These are phyloP conservation scores for Chrysodeixis includens DNA, from an alignment of 2,888 invertebrate species.

Conservation along the genomic window DNA sequence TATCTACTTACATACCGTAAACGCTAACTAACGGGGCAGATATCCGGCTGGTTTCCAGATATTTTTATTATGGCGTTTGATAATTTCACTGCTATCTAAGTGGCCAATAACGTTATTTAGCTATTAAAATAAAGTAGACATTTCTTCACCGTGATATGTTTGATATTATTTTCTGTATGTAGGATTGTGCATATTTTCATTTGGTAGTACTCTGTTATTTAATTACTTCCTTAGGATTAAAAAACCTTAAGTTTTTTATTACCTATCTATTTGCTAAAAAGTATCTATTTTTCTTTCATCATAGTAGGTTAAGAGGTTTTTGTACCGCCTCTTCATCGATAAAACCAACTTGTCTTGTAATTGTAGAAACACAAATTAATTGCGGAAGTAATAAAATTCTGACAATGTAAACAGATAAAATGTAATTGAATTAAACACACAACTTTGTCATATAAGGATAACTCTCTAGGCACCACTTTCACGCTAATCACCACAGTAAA, in stretches of 20 bases:
- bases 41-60: slow-evolving; percentile 3
- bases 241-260: too few relatives aligned
- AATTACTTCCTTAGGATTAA: too few relatives aligned
- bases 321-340: too few relatives aligned
- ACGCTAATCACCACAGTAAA: slow-evolving; percentile 23
- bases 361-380: too few relatives aligned
- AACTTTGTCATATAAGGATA: not conserved
- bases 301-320: too few relatives aligned
- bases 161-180: not conserved
- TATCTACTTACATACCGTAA: slow-evolving; percentile 1
- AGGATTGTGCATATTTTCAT: not conserved
- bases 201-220: too few relatives aligned
- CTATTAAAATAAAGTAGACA: not conserved
- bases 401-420: not conserved
- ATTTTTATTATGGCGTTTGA: slow-evolving; percentile 11
- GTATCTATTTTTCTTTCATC: too few relatives aligned
- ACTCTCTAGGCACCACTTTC: slow-evolving; percentile 33
- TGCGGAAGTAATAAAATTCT: not conserved
- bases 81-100: slow-evolving; percentile 2
- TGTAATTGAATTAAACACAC: not conserved
- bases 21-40: not conserved
- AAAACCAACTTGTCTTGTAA: too few relatives aligned
- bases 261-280: too few relatives aligned
- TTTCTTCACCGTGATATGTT: not conserved
- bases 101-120: not conserved